Evolutionary conservation across 1,140 invertebrate species (phyloP).

Genomic region (Hyphantria cunea): DNA sequence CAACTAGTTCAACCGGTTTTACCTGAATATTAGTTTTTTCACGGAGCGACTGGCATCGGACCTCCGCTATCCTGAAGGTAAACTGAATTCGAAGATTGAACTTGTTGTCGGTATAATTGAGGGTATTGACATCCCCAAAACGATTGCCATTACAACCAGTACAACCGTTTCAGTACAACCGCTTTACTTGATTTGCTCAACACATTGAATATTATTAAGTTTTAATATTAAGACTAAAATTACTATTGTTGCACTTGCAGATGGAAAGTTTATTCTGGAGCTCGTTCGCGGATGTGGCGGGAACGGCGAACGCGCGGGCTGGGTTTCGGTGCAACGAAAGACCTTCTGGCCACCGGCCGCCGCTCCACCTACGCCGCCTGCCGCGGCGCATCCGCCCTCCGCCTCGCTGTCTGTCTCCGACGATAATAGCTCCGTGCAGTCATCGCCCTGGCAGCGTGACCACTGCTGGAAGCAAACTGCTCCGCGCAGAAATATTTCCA

Average conservation of each 20-base stretch:
- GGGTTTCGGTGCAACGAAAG: constrained; percentile 93
- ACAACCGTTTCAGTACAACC: too few relatives aligned
- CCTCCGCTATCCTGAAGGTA: too few relatives aligned
- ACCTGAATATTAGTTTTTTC: too few relatives aligned
- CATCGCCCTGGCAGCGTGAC: constrained; percentile 93
- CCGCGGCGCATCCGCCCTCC: constrained; percentile 58
- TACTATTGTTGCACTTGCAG: constrained; percentile 65
- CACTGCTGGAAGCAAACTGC: constrained; percentile 92
- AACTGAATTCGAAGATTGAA: too few relatives aligned
- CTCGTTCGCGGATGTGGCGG: constrained; percentile 89
- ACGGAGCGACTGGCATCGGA: too few relatives aligned
- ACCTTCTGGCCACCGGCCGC: constrained; percentile 91
- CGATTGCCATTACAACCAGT: too few relatives aligned
- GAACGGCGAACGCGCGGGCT: constrained; percentile 90
- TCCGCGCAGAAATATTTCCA: constrained; percentile 87
- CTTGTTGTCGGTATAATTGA: too few relatives aligned
- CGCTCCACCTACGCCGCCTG: constrained; percentile 83
- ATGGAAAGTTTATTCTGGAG: constrained; percentile 95
- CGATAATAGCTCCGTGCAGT: constrained; percentile 93
- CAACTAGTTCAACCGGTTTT: too few relatives aligned
- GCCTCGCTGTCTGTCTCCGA: constrained; percentile 87
- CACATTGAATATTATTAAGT: too few relatives aligned
- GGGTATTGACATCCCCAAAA: too few relatives aligned
- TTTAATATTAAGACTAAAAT: neutral
- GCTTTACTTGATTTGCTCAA: too few relatives aligned